Conservation (phyloP, 2,797 vertebrate genomes). For the Heterohyrax brucei region DNA sequence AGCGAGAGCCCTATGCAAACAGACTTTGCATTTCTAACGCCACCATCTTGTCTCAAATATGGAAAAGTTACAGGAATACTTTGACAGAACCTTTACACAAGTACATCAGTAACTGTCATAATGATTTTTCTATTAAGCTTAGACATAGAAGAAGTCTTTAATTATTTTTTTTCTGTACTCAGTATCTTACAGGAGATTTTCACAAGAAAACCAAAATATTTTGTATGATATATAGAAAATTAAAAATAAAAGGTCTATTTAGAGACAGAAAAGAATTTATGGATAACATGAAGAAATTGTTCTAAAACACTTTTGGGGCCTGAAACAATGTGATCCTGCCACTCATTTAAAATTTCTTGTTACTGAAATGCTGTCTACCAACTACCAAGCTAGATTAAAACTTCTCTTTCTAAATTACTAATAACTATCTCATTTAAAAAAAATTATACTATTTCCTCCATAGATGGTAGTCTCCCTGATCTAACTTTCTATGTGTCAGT, state of each 20-base stretch:
- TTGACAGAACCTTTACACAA: constrained; percentile 34
- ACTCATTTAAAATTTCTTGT: constrained; percentile 34
- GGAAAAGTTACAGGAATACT: constrained; percentile 25
- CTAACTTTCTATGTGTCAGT: constrained; percentile 8
- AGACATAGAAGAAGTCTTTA: constrained; percentile 76
- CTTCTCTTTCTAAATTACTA: constrained; percentile 47
- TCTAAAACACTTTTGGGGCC: neutral
- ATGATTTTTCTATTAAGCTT: constrained; percentile 68
- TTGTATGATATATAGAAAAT: constrained; percentile 9
- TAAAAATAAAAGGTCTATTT: neutral
- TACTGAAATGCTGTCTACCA: neutral
- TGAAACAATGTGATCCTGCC: neutral
- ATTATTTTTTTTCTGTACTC: constrained; percentile 51
- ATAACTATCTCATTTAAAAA: neutral
- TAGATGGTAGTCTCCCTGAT: neutral
- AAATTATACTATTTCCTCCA: neutral
- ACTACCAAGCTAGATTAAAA: neutral
- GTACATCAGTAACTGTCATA: constrained; percentile 36
- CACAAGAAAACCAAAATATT: constrained; percentile 71
- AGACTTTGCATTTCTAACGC: neutral
- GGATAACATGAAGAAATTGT: neutral
- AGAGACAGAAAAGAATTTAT: neutral
- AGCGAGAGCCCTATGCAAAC: neutral
- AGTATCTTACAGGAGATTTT: constrained; percentile 8
- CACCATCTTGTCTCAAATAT: neutral